Conservation (phyloP, 2,888 invertebrate species). For the Apodemia hepburni region DNA sequence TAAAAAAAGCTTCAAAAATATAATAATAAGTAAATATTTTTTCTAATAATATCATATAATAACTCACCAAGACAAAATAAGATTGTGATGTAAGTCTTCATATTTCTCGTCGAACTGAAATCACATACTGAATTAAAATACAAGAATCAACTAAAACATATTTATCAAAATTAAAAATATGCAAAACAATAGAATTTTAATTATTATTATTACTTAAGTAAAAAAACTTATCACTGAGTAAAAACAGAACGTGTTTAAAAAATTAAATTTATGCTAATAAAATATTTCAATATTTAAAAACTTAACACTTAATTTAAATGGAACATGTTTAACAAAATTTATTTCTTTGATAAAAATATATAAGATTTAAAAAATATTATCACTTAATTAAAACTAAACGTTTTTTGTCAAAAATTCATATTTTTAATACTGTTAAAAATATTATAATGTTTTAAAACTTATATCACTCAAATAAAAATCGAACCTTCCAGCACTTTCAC, state of each 20-base stretch:
- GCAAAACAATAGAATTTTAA: too few species aligned
- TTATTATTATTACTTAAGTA: too few species aligned
- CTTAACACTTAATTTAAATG: conserved; percentile 19
- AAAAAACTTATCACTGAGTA: background rate
- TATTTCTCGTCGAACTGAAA: conserved; percentile 67
- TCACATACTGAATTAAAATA: conserved; percentile 42
- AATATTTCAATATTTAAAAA: conserved; percentile 11
- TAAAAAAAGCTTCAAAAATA: too few species aligned
- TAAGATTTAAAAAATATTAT: background rate
- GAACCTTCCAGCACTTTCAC: conserved; percentile 72
- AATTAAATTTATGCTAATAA: background rate
- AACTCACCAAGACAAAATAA: conserved; percentile 62
- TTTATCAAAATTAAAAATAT: background rate
- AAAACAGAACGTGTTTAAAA: background rate
- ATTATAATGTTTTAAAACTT: background rate
- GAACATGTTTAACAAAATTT: too few species aligned
- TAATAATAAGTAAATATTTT: background rate
- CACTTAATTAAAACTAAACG: background rate
- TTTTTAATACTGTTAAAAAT: conserved; percentile 7
- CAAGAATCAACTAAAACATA: conserved; percentile 12
- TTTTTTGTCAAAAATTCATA: background rate
- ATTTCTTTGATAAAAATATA: too few species aligned
- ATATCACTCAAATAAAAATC: conserved; percentile 27
- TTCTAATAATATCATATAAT: background rate
- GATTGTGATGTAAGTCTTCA: conserved; percentile 58